Evolutionary conservation across 2,113 vertebrate species (phyloP), one percentile per base, ranked within the genome.

Genomic region (Saccopteryx leptura): DNA sequence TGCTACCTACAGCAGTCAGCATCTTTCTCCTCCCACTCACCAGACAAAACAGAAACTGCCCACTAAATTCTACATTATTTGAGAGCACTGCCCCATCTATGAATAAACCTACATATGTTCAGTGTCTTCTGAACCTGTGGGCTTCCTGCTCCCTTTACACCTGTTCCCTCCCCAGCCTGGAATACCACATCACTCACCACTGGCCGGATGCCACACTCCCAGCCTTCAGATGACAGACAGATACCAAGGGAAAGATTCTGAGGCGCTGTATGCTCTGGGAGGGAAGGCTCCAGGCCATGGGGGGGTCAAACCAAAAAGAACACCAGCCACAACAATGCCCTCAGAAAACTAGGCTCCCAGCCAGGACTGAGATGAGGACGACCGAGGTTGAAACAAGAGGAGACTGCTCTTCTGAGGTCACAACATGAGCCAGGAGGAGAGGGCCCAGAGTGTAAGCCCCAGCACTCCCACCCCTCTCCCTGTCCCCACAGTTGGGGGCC

Each of bases 401-500:
- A 54, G 65, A 18, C 0, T 9, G 17, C 13, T 79, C 31, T 28
- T 31, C 52, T 26, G n/a, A 61, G 48, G 71, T 33, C 54, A 61
- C 89, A n/a, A 14, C 28, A 12, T 24, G 13, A 74, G 82, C 54
- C 21, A 1, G 7, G 50, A 28, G 76, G 65, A 71, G 48, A 68
- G 54, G 71, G 31, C 54, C 28, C 11, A 26, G 54, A 50, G 13
- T 11, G 19, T 6, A 28, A n/a, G n/a, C 33, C 54, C 75, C n/a
- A 18, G 6, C 24, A 24, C 0, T 0, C 11, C 26, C 69, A 19
- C 1, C 61, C 88, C 19, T 12, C 24, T 9, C 65, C 63, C 65
- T 39, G 2, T 1, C 60, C 31, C 18, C 12, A 19, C 0, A 1
- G 60, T 65, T 76, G 31, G 0, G 0, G 3, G 58, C 31, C 12